phyloP scores from a whole-genome alignment of 2,797 vertebrate species.

The Amniataba percoides region DNA sequence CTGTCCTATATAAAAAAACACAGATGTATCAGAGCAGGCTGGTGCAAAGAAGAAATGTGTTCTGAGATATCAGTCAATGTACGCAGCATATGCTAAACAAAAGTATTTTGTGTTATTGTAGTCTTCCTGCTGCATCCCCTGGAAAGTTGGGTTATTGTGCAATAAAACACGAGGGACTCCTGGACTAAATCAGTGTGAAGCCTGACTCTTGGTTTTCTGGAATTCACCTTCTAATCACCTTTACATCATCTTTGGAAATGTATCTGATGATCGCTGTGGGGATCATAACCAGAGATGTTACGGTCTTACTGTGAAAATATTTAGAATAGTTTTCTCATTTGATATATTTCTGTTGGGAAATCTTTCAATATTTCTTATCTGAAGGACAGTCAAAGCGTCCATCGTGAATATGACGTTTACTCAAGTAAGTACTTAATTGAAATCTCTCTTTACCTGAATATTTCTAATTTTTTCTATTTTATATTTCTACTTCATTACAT shows the following conservation, averaged over 20 bases:
- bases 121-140: constrained; percentile 82
- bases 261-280: constrained; percentile 1
- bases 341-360: neutral
- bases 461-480: neutral
- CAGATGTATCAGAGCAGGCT: constrained; percentile 53
- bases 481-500: neutral
- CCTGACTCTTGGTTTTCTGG: constrained; percentile 33
- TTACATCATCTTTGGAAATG: constrained; percentile 4
- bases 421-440: neutral
- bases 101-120: constrained; percentile 80
- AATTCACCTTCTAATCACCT: neutral
- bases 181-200: constrained; percentile 55
- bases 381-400: neutral
- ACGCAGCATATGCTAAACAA: constrained; percentile 73
- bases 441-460: neutral
- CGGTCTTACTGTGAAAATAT: neutral
- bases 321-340: neutral
- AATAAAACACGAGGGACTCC: constrained; percentile 84
- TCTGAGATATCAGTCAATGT: constrained; percentile 75
- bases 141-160: constrained; percentile 83
- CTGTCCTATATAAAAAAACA: constrained; percentile 39
- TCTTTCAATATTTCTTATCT: neutral
- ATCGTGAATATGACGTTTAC: neutral
- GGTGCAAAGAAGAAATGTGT: constrained; percentile 63
- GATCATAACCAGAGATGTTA: neutral